A percentile compares a stretch with the other conserved stretches of the same genome.
These are phyloP conservation scores for Melanaphis sacchari DNA, from an alignment of 1,140 invertebrate species.

Conservation along the genomic window DNA sequence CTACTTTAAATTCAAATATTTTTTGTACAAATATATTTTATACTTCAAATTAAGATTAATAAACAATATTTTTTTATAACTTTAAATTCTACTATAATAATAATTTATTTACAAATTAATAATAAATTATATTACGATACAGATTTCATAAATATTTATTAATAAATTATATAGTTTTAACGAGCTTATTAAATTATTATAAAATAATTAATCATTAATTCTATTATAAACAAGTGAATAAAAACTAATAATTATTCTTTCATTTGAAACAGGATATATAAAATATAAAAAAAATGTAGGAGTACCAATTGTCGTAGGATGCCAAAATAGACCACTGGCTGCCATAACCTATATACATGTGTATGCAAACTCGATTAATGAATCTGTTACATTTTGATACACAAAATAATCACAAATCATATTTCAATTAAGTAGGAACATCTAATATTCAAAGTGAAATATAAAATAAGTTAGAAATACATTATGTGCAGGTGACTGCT, in stretches of 20 bases:
- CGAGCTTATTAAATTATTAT: not conserved
- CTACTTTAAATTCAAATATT: not conserved
- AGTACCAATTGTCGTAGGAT: constrained; percentile 20
- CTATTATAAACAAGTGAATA: not conserved
- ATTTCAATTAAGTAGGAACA: not conserved
- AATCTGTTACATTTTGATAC: not conserved
- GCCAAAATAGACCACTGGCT: not conserved
- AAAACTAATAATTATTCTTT: not conserved
- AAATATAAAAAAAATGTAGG: constrained; percentile 19
- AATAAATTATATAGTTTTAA: not conserved
- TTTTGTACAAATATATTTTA: not conserved
- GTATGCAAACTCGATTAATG: not conserved
- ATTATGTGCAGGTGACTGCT: not conserved
- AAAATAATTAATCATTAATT: not conserved
- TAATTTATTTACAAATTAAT: not conserved
- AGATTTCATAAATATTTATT: not conserved
- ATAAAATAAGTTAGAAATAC: not conserved
- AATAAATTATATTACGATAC: not conserved
- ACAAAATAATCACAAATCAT: not conserved
- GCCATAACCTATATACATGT: not conserved
- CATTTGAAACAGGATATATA: not conserved
- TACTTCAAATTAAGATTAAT: not conserved
- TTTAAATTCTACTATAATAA: not conserved
- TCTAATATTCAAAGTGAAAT: not conserved
- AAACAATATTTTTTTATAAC: not conserved